phyloP scores from a whole-genome alignment of 2,888 invertebrate species.

The Hypsopygia costalis region DNA sequence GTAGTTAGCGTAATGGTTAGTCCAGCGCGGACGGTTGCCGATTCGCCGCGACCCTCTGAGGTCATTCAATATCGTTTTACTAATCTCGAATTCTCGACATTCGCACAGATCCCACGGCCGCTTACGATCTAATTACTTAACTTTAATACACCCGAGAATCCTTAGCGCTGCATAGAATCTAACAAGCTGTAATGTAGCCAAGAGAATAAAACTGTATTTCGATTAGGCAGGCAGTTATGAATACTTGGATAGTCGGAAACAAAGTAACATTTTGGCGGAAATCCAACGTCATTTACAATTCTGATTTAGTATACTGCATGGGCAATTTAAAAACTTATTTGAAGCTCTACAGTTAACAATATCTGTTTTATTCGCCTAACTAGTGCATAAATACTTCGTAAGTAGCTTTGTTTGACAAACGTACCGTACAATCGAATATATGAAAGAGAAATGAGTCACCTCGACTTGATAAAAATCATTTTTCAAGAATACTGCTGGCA shows the following conservation, averaged over 20 bases:
- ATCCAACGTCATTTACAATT: constrained; percentile 68
- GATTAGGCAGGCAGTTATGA: constrained; percentile 50
- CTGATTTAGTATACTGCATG: constrained; percentile 59
- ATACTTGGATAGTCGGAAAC: constrained; percentile 53
- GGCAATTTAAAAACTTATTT: constrained; percentile 51
- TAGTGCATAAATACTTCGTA: constrained; percentile 24
- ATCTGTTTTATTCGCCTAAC: constrained; percentile 24
- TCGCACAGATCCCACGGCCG: constrained; percentile 40
- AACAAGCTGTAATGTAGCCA: constrained; percentile 20
- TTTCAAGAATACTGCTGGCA: constrained; percentile 34
- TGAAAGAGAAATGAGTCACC: constrained; percentile 39
- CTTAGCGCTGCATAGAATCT: constrained; percentile 23
- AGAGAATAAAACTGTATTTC: constrained; percentile 41
- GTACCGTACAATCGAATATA: constrained; percentile 33
- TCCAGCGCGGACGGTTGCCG: constrained; percentile 14
- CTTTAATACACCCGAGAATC: constrained; percentile 20
- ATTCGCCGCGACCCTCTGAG: constrained; percentile 37
- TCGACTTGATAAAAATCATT: constrained; percentile 41
- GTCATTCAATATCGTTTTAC: constrained; percentile 58
- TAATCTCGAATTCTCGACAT: constrained; percentile 54
- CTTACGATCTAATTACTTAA: constrained; percentile 46
- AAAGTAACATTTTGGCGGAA: constrained; percentile 63
- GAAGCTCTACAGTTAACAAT: constrained; percentile 29
- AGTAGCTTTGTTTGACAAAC: constrained; percentile 37
- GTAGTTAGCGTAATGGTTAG: constrained; percentile 19